Percentiles rank a stretch among this genome's conserved stretches.
phyloP scores from a whole-genome alignment of 2,888 invertebrate species.

The Cataglyphis altisquamis region DNA sequence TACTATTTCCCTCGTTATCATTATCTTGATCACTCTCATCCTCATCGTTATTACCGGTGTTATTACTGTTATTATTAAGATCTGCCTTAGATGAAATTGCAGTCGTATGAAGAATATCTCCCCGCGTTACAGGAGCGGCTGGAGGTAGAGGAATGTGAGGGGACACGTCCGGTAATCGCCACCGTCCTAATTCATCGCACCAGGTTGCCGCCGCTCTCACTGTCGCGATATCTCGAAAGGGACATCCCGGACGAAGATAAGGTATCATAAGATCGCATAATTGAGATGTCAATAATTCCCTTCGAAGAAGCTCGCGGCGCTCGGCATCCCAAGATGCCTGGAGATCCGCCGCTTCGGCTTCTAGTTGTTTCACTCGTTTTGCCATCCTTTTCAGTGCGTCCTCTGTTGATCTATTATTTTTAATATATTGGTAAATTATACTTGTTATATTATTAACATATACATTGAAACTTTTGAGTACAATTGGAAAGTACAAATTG shows the following conservation, averaged over 20 bases:
- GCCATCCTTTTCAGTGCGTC: slow-evolving; percentile 84
- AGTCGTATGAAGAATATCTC: slow-evolving; percentile 22
- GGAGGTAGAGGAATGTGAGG: slow-evolving; percentile 82
- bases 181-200: slow-evolving; percentile 84
- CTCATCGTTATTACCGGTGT: slow-evolving; percentile 62
- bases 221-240: slow-evolving; percentile 81
- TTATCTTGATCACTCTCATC: slow-evolving; percentile 66
- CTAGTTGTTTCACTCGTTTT: slow-evolving; percentile 82
- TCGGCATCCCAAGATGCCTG: slow-evolving; percentile 85
- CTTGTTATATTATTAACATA: neutral
- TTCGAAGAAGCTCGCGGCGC: slow-evolving; percentile 83
- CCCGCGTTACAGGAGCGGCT: slow-evolving; percentile 66
- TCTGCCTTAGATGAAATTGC: slow-evolving; percentile 70
- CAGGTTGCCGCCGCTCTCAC: slow-evolving; percentile 82
- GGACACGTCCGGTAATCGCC: slow-evolving; percentile 82
- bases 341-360: slow-evolving; percentile 83
- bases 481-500: neutral
- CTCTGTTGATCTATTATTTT: slow-evolving; percentile 79
- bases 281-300: slow-evolving; percentile 83
- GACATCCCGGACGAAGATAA: slow-evolving; percentile 84
- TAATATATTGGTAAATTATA: neutral
- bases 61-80: slow-evolving; percentile 80
- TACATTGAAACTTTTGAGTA: neutral
- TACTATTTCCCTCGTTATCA: slow-evolving; percentile 61
- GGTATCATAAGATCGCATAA: slow-evolving; percentile 85